Percentiles rank a stretch among this genome's conserved stretches.
These are phyloP conservation scores for Telmatherina bonti DNA, from an alignment of 2,797 vertebrate species.

Conservation along the genomic window DNA sequence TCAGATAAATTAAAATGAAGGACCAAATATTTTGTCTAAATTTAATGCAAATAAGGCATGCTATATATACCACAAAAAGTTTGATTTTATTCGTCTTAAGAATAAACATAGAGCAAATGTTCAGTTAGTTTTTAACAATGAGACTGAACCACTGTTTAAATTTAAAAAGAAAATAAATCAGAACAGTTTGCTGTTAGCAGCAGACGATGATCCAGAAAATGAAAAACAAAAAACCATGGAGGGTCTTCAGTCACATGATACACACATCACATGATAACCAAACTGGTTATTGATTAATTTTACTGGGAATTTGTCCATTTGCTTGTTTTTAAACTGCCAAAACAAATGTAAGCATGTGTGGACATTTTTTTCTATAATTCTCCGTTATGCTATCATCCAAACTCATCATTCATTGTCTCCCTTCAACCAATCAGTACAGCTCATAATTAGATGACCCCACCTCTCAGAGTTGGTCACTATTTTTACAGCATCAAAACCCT, in stretches of 20 bases:
- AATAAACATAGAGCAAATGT: neutral
- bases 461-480: conserved; percentile 53
- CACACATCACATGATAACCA: conserved; percentile 34
- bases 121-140: neutral
- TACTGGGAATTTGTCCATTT: conserved; percentile 11
- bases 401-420: conserved; percentile 28
- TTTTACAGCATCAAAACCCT: conserved; percentile 61
- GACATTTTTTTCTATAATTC: conserved; percentile 28
- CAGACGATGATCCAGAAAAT: neutral
- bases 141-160: neutral
- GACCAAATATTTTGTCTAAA: neutral
- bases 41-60: conserved; percentile 7
- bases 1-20: neutral
- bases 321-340: conserved; percentile 21
- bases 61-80: neutral
- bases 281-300: conserved; percentile 46
- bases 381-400: conserved; percentile 33
- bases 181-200: neutral
- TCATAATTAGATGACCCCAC: conserved; percentile 36
- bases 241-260: neutral
- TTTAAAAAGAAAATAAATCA: neutral
- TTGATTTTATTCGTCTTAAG: neutral
- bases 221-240: conserved; percentile 36
- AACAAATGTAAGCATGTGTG: conserved; percentile 17
- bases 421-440: conserved; percentile 45